phyloP scores from a whole-genome alignment of 2,797 vertebrate species.

The Argya squamiceps region DNA sequence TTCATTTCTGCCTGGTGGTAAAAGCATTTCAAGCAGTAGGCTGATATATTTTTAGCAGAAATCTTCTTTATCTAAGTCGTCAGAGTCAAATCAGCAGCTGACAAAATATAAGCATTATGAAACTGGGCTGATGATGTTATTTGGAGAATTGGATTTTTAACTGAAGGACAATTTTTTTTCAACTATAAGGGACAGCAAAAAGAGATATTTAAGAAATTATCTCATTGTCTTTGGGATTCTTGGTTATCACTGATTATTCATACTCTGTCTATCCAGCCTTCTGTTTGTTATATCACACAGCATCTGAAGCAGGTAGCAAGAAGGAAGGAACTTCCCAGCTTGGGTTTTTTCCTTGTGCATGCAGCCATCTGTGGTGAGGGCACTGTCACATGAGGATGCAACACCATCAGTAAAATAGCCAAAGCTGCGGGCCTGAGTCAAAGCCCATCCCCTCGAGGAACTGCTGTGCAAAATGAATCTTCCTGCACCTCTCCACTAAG shows the following conservation, averaged over 20 bases:
- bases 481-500: not conserved
- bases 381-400: not conserved
- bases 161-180: not conserved
- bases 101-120: constrained; percentile 24
- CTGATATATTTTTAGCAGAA: constrained; percentile 34
- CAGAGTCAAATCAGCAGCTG: constrained; percentile 31
- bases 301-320: not conserved
- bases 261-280: not conserved
- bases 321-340: not conserved
- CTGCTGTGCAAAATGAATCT: not conserved
- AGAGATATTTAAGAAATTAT: not conserved
- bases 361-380: not conserved
- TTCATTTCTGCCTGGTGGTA: not conserved
- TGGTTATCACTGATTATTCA: not conserved
- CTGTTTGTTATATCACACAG: not conserved
- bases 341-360: not conserved
- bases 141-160: not conserved
- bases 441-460: not conserved
- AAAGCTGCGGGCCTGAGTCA: not conserved
- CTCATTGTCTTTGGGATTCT: not conserved
- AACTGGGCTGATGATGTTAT: not conserved
- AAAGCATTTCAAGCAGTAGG: not conserved
- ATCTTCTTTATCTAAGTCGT: constrained; percentile 14
- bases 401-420: not conserved
- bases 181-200: not conserved